Evolutionary conservation across 2,888 invertebrate species (phyloP).

Genomic region (Agrenia bidenticulata): DNA sequence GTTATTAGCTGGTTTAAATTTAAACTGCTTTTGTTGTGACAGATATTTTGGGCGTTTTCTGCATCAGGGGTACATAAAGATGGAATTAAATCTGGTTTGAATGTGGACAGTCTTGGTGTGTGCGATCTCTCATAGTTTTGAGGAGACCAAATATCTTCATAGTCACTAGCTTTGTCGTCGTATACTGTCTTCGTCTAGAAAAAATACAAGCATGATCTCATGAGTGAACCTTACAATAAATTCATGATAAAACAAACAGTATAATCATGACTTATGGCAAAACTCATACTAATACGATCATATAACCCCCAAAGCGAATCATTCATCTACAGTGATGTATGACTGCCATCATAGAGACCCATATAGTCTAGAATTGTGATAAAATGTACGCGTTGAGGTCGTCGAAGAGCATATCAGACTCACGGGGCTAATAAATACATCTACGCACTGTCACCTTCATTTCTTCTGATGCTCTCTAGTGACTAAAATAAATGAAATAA

Average conservation of each 20-base stretch:
- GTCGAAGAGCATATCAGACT: conserved; percentile 8
- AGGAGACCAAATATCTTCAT: conserved; percentile 83
- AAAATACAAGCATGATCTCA: neutral
- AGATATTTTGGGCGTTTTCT: conserved; percentile 30
- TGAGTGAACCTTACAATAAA: conserved; percentile 3
- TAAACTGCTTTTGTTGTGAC: conserved; percentile 38
- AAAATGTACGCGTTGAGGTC: no score
- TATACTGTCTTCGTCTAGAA: conserved; percentile 49
- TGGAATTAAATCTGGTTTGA: conserved; percentile 52
- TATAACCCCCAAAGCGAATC: no score
- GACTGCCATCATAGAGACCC: no score
- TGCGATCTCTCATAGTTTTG: conserved; percentile 42
- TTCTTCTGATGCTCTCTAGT: conserved; percentile 46
- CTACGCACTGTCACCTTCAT: conserved; percentile 49
- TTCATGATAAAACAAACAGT: no score
- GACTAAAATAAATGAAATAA: conserved; percentile 47
- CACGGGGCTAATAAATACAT: conserved; percentile 50
- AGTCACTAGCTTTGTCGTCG: conserved; percentile 89
- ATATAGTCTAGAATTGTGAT: no score
- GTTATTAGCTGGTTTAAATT: conserved; percentile 29
- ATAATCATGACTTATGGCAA: no score
- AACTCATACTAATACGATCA: no score
- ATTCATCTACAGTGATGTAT: no score
- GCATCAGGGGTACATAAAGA: conserved; percentile 47
- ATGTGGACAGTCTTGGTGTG: conserved; percentile 50